Evolutionary conservation across 2,888 invertebrate genomes (phyloP).

Genomic region (Drosophila subsilvestris): DNA sequence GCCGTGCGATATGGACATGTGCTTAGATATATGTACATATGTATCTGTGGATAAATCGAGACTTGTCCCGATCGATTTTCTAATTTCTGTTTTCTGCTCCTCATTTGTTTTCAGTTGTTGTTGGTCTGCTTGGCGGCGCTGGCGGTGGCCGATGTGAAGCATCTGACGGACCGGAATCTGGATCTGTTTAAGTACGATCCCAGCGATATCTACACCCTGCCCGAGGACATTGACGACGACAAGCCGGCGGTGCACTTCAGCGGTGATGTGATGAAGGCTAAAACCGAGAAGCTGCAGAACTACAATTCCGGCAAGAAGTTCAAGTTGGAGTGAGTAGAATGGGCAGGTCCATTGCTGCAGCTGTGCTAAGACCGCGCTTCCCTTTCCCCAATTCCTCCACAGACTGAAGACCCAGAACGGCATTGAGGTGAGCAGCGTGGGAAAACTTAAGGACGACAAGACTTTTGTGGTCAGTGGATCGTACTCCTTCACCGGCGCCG

Average conservation of each 20-base stretch:
- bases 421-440: conserved; percentile 83
- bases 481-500: conserved; percentile 84
- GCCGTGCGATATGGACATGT: neutral
- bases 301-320: conserved; percentile 82
- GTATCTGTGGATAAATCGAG: neutral
- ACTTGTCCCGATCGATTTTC: conserved; percentile 14
- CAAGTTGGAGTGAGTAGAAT: conserved; percentile 80
- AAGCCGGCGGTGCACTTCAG: conserved; percentile 81
- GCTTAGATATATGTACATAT: neutral
- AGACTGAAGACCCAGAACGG: conserved; percentile 84
- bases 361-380: neutral
- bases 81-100: conserved; percentile 19
- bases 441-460: conserved; percentile 83
- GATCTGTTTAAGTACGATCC: conserved; percentile 83
- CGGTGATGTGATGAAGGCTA: conserved; percentile 83
- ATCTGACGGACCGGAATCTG: conserved; percentile 77
- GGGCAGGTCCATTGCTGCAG: neutral
- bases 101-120: conserved; percentile 50
- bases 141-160: conserved; percentile 78
- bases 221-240: conserved; percentile 83
- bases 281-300: conserved; percentile 80
- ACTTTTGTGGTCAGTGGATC: conserved; percentile 84
- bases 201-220: conserved; percentile 81
- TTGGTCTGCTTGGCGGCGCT: conserved; percentile 74
- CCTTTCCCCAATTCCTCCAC: neutral